Base-by-base conservation (phyloP, 2,888 invertebrate species). In the Tinea trinotella region DNA sequence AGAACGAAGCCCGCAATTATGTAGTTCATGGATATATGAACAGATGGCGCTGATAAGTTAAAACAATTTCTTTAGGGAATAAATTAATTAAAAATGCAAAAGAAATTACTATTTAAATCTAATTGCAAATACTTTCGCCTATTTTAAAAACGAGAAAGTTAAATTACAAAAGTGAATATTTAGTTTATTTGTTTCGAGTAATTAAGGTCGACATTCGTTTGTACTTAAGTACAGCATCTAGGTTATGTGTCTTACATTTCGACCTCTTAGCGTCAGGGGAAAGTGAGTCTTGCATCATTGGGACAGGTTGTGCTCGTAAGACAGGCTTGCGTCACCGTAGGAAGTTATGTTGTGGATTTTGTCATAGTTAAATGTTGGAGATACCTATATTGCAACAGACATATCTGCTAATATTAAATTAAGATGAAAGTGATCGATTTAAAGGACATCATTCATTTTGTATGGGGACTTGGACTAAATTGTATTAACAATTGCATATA, bases 251-350 rank as follows among this genome's bases (percentile, higher is more conserved):
- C 70, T 66, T 40, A 15, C 12, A 15, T 69, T 67, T 68, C 71
- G 71, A 70, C 73, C 72, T 71, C 67, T 69, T 62, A 55, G 61
- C 59, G 64, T 59, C 69, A 71, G 70, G 79, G 71, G 80, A 83
- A 83, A 82, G 82, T 76, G 66, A 71, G 68, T 76, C 76, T 83
- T 83, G 73, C 83, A 62, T 83, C 82, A 83, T 55, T 61, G 58
- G 62, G 35, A 34, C 73, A 64, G 73, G 77, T 75, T 74, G 71
- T 50, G 64, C 74, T 75, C 76, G 74, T 74, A 77, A 77, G 53
- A 53, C 62, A 56, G 63, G 78, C 81, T 57, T 57, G 54, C 57
- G 35, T 57, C 57, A 57, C 22, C 40, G 40, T 9, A 56, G 57
- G 57, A 56, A 54, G 70, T 71, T 71, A 70, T 71, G 62, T 64